phyloP scores from a whole-genome alignment of 1,140 invertebrate genomes.

The Nymphalis io region DNA sequence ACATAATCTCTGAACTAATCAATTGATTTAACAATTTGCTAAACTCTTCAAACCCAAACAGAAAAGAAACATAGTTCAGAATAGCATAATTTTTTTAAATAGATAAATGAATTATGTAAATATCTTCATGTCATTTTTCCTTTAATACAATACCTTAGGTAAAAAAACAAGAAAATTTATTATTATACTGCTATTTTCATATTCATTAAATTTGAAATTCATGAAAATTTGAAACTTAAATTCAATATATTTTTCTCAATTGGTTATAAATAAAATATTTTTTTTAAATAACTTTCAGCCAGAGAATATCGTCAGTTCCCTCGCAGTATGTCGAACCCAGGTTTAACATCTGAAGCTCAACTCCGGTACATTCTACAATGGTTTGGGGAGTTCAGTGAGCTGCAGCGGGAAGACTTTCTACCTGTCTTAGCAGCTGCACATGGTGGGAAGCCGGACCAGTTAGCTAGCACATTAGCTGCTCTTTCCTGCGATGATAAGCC shows the following conservation, averaged over 20 bases:
- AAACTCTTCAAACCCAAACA: not conserved
- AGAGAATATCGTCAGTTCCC: constrained; percentile 47
- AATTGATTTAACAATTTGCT: no score
- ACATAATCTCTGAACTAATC: no score
- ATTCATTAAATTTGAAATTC: no score
- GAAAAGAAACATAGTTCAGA: not conserved
- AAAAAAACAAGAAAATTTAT: no score
- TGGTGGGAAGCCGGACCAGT: constrained; percentile 85
- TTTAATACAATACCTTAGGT: no score
- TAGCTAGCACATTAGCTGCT: constrained; percentile 85
- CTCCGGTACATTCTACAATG: constrained; percentile 90
- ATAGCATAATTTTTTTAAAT: no score
- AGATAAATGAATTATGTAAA: no score
- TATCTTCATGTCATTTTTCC: no score
- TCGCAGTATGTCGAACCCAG: constrained; percentile 71
- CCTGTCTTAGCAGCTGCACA: constrained; percentile 85
- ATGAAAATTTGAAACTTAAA: no score
- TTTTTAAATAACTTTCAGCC: constrained; percentile 13
- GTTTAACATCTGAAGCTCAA: constrained; percentile 85
- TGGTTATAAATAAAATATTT: no score
- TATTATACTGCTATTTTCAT: no score
- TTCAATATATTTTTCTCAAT: no score
- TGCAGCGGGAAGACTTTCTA: constrained; percentile 92
- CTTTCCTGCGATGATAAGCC: constrained; percentile 87
- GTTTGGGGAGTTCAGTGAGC: constrained; percentile 94